Evolutionary conservation across 2,888 invertebrate genomes (phyloP).

Genomic region (Augochlorella aurata): DNA sequence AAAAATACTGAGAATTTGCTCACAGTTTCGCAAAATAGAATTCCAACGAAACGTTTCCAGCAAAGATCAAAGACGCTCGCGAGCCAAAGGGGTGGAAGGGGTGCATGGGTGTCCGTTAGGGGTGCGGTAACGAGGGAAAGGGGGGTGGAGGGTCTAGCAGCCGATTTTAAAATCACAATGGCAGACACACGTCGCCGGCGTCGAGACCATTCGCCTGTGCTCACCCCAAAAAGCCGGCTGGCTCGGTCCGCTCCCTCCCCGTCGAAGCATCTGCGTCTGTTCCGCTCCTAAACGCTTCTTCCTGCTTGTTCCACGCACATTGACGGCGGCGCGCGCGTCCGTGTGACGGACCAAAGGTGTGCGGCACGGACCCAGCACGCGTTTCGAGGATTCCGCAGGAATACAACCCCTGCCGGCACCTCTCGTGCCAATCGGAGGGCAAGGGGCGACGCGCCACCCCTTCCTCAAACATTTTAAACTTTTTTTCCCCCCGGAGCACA

Average conservation of each 20-base stretch:
- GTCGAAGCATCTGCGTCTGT: constrained; percentile 75
- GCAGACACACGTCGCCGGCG: constrained; percentile 76
- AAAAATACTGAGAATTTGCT: too few relatives aligned
- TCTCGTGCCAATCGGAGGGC: constrained; percentile 30
- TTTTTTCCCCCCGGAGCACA: constrained; percentile 58
- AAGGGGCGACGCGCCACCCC: constrained; percentile 68
- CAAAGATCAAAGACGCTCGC: background rate
- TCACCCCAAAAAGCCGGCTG: constrained; percentile 61
- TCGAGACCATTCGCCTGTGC: constrained; percentile 67
- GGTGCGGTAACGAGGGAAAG: constrained; percentile 47
- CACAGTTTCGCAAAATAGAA: too few relatives aligned
- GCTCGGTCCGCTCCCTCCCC: constrained; percentile 57
- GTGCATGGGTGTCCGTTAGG: background rate
- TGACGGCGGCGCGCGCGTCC: background rate
- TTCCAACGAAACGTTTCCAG: too few relatives aligned
- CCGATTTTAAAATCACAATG: constrained; percentile 81
- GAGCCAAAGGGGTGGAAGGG: background rate
- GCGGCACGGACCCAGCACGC: constrained; percentile 68
- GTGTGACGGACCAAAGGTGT: constrained; percentile 40
- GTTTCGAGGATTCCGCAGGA: constrained; percentile 64
- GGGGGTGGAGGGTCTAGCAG: constrained; percentile 63
- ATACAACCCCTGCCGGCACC: constrained; percentile 64
- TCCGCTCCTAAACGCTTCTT: constrained; percentile 60
- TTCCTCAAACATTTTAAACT: constrained; percentile 80
- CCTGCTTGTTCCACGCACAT: constrained; percentile 22